Percentiles rank a stretch among this genome's conserved stretches.
phyloP scores from a whole-genome alignment of 2,888 invertebrate species.

The Gisinianus flammeolus region DNA sequence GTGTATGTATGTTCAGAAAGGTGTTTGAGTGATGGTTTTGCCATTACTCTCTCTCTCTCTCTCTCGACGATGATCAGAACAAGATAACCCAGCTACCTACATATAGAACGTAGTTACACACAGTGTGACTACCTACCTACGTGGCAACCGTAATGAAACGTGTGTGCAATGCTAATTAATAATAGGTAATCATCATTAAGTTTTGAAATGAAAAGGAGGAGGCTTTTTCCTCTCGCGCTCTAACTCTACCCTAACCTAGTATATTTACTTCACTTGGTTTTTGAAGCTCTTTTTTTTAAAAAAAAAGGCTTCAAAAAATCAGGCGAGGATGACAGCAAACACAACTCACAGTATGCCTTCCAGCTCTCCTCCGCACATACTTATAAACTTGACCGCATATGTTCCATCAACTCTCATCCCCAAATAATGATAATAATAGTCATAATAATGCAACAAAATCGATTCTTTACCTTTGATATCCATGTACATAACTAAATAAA shows the following conservation, averaged over 20 bases:
- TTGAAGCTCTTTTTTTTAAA: background rate
- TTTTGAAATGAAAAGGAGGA: slow-evolving; percentile 28
- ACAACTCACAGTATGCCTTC: background rate
- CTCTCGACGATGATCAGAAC: background rate
- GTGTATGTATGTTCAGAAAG: background rate
- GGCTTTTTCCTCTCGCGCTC: background rate
- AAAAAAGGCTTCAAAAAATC: background rate
- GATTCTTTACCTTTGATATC: no score
- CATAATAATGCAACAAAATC: no score
- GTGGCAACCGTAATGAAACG: slow-evolving; percentile 33
- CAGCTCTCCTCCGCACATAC: background rate
- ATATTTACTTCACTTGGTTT: background rate
- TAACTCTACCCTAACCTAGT: background rate
- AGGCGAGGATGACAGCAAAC: background rate
- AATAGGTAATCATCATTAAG: slow-evolving; percentile 37
- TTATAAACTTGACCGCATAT: slow-evolving; percentile 8
- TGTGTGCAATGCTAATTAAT: slow-evolving; percentile 40
- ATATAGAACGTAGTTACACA: background rate
- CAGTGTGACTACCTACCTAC: slow-evolving; percentile 11
- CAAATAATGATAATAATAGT: background rate
- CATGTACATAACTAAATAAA: no score
- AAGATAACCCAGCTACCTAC: background rate
- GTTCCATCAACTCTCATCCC: background rate
- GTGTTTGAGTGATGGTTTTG: background rate
- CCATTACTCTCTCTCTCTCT: background rate